Percentiles rank a stretch among this genome's conserved stretches.
phyloP scores from a whole-genome alignment of 2,888 invertebrate genomes.

The Stenchaetothrips biformis region DNA sequence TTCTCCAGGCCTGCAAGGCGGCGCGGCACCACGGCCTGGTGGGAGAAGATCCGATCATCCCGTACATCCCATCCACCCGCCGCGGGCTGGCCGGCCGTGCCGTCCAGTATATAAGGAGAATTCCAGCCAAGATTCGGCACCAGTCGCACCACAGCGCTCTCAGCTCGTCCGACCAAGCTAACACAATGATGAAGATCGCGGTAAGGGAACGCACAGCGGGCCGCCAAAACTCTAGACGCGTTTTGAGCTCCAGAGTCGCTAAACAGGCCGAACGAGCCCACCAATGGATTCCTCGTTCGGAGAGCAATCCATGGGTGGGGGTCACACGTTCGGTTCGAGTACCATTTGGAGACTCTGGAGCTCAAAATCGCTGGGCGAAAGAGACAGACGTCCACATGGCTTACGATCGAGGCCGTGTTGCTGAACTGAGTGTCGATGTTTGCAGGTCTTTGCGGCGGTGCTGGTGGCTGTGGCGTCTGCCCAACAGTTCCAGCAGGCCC shows the following conservation, averaged over 20 bases:
- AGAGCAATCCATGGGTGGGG: too few species aligned
- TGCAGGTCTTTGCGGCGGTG: not conserved
- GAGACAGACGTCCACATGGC: not conserved
- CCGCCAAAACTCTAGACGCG: too few species aligned
- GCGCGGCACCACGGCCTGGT: too few species aligned
- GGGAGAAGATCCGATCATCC: too few species aligned
- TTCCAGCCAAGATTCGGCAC: not conserved
- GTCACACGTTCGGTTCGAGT: not conserved
- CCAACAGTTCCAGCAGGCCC: not conserved
- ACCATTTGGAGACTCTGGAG: not conserved
- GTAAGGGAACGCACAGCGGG: not conserved
- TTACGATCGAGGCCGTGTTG: not conserved
- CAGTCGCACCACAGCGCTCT: not conserved
- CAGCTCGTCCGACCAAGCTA: not conserved
- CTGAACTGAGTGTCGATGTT: not conserved
- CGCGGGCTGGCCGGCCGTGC: not conserved
- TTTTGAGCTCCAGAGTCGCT: too few species aligned
- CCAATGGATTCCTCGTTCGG: too few species aligned
- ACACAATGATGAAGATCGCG: conserved; percentile 10
- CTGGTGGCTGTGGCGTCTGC: not conserved
- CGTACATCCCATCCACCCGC: not conserved
- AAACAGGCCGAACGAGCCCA: too few species aligned
- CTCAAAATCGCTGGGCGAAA: not conserved
- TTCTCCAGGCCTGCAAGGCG: too few species aligned
- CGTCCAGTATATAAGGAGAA: conserved; percentile 1